These are phyloP conservation scores for Urocynchramus pylzowi DNA, from an alignment of 2,113 vertebrate genomes.

Conservation along the genomic window DNA sequence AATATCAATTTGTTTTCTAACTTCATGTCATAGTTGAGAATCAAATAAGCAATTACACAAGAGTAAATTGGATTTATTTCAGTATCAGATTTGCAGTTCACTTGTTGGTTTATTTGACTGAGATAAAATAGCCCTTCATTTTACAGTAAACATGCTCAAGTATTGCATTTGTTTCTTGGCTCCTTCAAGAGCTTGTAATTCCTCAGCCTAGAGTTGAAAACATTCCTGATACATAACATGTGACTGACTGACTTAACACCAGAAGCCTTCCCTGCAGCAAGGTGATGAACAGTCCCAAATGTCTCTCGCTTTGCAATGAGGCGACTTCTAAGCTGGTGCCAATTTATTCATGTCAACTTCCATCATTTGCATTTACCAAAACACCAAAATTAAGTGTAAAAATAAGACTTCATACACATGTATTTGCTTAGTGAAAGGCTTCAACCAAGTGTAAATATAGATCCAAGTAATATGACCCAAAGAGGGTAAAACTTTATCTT, in stretches of 20 bases:
- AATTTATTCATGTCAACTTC: not conserved
- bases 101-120: constrained; percentile 15
- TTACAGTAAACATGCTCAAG: constrained; percentile 29
- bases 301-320: not conserved
- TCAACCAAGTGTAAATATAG: not conserved
- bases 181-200: not conserved
- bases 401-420: not conserved
- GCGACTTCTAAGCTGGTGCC: not conserved
- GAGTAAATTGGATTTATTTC: constrained; percentile 71
- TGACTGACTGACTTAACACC: not conserved
- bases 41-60: constrained; percentile 73
- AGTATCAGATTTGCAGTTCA: constrained; percentile 40
- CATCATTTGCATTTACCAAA: not conserved
- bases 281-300: not conserved
- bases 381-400: not conserved
- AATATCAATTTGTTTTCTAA: constrained; percentile 73
- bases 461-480: not conserved
- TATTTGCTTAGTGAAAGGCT: not conserved
- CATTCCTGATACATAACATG: not conserved
- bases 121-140: constrained; percentile 33
- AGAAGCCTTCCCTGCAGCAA: not conserved
- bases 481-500: not conserved
- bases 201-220: not conserved
- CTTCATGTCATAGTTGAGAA: constrained; percentile 66
- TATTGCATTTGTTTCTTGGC: not conserved